Conservation (phyloP, 2,888 invertebrate species). For the Campoplex capitator region DNA sequence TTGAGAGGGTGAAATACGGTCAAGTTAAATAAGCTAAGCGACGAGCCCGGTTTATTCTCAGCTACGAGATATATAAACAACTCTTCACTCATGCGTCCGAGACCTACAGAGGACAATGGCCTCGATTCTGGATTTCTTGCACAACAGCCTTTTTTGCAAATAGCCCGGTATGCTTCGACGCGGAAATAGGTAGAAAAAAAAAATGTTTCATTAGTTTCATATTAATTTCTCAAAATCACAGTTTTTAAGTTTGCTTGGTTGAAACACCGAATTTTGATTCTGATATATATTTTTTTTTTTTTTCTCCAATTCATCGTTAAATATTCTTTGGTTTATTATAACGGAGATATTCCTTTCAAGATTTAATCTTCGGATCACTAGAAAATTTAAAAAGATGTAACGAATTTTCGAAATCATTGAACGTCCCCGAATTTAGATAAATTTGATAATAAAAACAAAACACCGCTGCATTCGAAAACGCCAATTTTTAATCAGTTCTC, state of each 20-base stretch:
- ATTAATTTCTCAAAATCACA: neutral
- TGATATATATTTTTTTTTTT: neutral
- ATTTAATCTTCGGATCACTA: neutral
- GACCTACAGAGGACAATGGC: slow-evolving; percentile 20
- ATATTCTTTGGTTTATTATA: too few relatives aligned
- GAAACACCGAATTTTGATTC: neutral
- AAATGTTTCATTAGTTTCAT: neutral
- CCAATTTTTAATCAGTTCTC: neutral
- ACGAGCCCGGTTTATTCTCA: slow-evolving; percentile 8
- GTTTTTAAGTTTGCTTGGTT: neutral
- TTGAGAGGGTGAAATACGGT: slow-evolving; percentile 5
- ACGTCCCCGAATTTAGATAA: too few relatives aligned
- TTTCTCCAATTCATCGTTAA: neutral
- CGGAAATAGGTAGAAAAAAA: neutral
- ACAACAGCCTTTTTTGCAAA: neutral
- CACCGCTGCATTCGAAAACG: too few relatives aligned
- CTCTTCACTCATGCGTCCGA: slow-evolving; percentile 10
- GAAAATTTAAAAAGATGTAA: too few relatives aligned
- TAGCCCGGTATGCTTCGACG: neutral
- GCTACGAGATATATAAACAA: slow-evolving; percentile 3
- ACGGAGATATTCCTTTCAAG: neutral
- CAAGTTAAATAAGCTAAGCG: slow-evolving; percentile 9
- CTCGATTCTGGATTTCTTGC: slow-evolving; percentile 13
- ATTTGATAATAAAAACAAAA: too few relatives aligned
- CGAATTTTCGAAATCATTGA: too few relatives aligned